Evolutionary conservation across 2,113 vertebrate species (phyloP), one percentile per base, ranked within the genome.

Genomic region (Neogale vison): DNA sequence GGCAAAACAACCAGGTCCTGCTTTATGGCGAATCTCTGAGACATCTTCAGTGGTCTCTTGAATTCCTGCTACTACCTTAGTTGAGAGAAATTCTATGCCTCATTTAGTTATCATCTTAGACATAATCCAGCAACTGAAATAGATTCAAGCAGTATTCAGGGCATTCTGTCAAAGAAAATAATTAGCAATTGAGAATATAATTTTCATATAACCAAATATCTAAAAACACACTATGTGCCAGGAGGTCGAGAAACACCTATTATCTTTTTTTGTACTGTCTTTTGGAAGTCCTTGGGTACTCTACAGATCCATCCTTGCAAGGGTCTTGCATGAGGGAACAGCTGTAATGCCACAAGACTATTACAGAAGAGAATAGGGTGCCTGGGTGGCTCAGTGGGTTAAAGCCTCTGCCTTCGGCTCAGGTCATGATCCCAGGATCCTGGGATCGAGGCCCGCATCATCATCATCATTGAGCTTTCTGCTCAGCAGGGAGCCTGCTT

Each of bases 131-230:
- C 59, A 45, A 31, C 6, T 86, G 83, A 85, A 93, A 42, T 7
- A 57, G 9, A 59, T 67, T 4, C 29, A 84, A 55, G 61, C 71
- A n/a, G 50, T 65, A 84, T 55, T 36, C 21, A 45, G 45, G 23
- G 10, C 36, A 88, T 79, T 96, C 31, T 81, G 13, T 61, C 13
- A 93, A 65, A 71, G 52, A 83, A 93, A 97, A 86, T 14, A 71
- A 47, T 47, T 45, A 72, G 17, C 67, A 85, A 34, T 8, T 67
- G 31, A 55, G 14, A 84, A 90, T 96, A 36, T 31, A 76, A 39
- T 91, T 82, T 90, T 74, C 14, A 45, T 79, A 57, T 23, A 26
- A 8, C 13, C 65, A 86, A 72, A 77, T 42, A 95, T 52, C 65
- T 88, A 50, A 84, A 96, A 24, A 77, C 4, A 88, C 14, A 88